These are phyloP conservation scores for Bettongia penicillata DNA, from an alignment of 2,113 vertebrate species.

Conservation along the genomic window DNA sequence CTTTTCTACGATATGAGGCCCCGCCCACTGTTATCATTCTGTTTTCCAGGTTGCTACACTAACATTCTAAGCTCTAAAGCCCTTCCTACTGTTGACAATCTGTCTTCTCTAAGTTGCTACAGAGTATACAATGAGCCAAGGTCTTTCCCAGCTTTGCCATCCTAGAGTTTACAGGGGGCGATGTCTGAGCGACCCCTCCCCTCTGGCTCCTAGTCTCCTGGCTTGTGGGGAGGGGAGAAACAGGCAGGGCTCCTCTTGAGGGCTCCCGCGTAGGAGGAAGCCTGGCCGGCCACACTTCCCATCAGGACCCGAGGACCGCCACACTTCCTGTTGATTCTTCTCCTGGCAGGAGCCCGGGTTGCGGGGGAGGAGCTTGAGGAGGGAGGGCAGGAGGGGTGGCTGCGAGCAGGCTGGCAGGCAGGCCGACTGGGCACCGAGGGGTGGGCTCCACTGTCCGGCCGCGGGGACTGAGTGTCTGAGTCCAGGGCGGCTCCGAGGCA, in stretches of 20 bases:
- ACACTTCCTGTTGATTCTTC: neutral
- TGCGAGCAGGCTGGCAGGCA: neutral
- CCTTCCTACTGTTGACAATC: neutral
- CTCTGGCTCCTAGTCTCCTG: neutral
- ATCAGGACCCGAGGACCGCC: neutral
- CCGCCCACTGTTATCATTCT: neutral
- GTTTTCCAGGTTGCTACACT: neutral
- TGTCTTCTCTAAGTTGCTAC: neutral
- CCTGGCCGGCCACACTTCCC: slow-evolving; percentile 58
- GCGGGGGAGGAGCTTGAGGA: slow-evolving; percentile 47
- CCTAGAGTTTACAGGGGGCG: neutral
- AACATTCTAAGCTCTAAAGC: neutral
- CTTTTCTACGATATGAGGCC: neutral
- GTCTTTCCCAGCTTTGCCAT: neutral
- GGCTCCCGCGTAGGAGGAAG: neutral
- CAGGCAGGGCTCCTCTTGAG: fast-evolving
- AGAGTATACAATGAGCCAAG: neutral
- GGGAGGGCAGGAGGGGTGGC: neutral
- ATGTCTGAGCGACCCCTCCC: too few species aligned
- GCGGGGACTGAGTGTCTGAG: slow-evolving; percentile 28
- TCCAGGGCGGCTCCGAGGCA: slow-evolving; percentile 62
- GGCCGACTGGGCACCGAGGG: neutral
- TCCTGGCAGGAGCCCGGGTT: slow-evolving; percentile 60
- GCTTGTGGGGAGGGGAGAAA: neutral
- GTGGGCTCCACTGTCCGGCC: slow-evolving; percentile 33